Conservation (phyloP, 2,888 invertebrate genomes). For the Cepaea hortensis region DNA sequence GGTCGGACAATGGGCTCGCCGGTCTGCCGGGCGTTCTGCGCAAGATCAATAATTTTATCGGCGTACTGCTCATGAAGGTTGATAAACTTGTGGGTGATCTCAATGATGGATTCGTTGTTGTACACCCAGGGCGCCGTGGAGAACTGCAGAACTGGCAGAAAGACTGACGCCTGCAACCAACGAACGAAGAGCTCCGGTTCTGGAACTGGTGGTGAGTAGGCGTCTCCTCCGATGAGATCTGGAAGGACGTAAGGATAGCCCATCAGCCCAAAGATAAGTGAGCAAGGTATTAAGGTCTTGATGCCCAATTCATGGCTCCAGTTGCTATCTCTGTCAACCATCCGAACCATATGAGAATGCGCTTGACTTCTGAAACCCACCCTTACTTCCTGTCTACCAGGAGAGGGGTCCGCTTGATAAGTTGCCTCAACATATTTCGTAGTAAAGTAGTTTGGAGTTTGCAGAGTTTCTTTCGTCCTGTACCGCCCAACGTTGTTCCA, state of each 20-base stretch:
- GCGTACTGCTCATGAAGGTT: conserved; percentile 63
- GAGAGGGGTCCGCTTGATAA: conserved; percentile 56
- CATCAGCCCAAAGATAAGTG: conserved; percentile 77
- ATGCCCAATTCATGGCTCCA: conserved; percentile 88
- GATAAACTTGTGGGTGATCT: conserved; percentile 60
- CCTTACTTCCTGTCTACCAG: conserved; percentile 86
- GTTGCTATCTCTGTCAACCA: conserved; percentile 90
- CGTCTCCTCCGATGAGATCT: conserved; percentile 83
- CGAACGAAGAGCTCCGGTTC: conserved; percentile 81
- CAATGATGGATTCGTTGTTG: conserved; percentile 56
- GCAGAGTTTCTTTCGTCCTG: conserved; percentile 53
- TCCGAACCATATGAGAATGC: conserved; percentile 85
- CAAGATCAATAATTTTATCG: conserved; percentile 61
- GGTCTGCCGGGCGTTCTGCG: conserved; percentile 60
- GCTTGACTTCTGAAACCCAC: conserved; percentile 89
- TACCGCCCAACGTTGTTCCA: conserved; percentile 66
- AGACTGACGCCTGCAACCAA: conserved; percentile 91
- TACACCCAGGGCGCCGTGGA: conserved; percentile 80
- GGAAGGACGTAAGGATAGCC: conserved; percentile 92
- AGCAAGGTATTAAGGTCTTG: conserved; percentile 87
- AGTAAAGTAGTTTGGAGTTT: conserved; percentile 65
- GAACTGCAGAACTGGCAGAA: conserved; percentile 93
- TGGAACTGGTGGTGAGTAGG: conserved; percentile 57
- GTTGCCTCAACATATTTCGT: conserved; percentile 64
- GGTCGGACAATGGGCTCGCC: conserved; percentile 91